Evolutionary conservation across 1,140 invertebrate genomes (phyloP).

Genomic region (Globodera ellingtonae): DNA sequence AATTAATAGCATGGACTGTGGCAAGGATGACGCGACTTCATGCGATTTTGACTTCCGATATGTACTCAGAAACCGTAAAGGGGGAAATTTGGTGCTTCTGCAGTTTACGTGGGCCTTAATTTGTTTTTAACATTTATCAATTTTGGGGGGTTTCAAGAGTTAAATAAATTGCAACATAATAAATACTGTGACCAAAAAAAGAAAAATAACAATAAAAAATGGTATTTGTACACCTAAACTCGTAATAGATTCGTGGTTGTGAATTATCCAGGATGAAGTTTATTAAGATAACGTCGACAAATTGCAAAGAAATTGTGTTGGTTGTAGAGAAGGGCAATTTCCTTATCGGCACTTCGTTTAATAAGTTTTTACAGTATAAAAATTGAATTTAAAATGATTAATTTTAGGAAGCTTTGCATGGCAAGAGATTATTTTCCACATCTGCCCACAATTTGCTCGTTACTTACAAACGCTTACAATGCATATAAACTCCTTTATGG

Average conservation of each 20-base stretch:
- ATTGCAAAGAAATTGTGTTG: slow-evolving; percentile 37
- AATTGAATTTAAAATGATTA: neutral
- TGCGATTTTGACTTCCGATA: neutral
- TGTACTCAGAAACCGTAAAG: neutral
- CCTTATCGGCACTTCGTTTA: slow-evolving; percentile 37
- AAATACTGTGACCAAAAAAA: no score
- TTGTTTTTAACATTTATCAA: no score
- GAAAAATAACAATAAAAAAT: no score
- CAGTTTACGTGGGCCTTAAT: no score
- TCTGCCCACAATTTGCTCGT: slow-evolving; percentile 35
- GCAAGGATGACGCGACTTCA: neutral
- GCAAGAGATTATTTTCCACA: slow-evolving; percentile 39
- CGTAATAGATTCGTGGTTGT: neutral
- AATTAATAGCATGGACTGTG: slow-evolving; percentile 1
- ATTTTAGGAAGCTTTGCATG: slow-evolving; percentile 36
- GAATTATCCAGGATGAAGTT: neutral
- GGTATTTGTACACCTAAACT: neutral
- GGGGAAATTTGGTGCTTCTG: no score
- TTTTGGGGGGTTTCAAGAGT: no score
- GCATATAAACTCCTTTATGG: slow-evolving; percentile 45
- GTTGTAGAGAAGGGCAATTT: slow-evolving; percentile 39
- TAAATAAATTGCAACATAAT: no score
- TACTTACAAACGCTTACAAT: slow-evolving; percentile 34
- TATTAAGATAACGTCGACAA: slow-evolving; percentile 40
- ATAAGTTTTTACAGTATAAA: slow-evolving; percentile 29